phyloP scores from a whole-genome alignment of 2,888 invertebrate species.

The Epiblema foenella region DNA sequence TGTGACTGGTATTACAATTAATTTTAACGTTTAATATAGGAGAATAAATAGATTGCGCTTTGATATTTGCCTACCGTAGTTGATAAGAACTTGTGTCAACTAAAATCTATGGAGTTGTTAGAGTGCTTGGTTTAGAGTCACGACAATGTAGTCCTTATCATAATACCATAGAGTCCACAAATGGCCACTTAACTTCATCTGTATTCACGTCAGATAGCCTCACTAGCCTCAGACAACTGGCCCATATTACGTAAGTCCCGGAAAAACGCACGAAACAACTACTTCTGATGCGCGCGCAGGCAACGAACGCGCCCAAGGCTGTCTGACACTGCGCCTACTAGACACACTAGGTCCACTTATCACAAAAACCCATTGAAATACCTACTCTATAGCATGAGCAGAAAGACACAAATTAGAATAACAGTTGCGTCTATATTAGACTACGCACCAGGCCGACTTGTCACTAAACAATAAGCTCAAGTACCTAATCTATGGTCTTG shows the following conservation, averaged over 20 bases:
- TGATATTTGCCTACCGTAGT: too few relatives aligned
- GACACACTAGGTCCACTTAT: background rate
- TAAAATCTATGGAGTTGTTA: too few relatives aligned
- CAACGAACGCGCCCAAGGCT: slow-evolving; percentile 71
- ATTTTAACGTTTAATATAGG: too few relatives aligned
- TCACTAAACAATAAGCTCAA: background rate
- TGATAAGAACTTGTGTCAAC: too few relatives aligned
- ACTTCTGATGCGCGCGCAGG: slow-evolving; percentile 59
- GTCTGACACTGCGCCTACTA: slow-evolving; percentile 50
- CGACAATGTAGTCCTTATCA: too few relatives aligned
- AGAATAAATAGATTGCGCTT: too few relatives aligned
- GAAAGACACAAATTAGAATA: background rate
- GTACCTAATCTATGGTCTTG: background rate
- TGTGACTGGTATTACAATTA: too few relatives aligned
- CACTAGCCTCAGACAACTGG: background rate
- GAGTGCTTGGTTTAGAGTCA: too few relatives aligned
- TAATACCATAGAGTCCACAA: too few relatives aligned
- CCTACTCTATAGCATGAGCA: background rate
- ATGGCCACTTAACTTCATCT: too few relatives aligned
- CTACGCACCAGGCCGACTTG: background rate
- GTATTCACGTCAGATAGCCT: too few relatives aligned
- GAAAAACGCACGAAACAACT: slow-evolving; percentile 36
- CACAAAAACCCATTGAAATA: background rate
- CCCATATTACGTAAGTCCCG: slow-evolving; percentile 15
- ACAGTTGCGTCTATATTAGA: background rate